phyloP scores from a whole-genome alignment of 2,888 invertebrate species.

The Caenorhabditis panamensis region DNA sequence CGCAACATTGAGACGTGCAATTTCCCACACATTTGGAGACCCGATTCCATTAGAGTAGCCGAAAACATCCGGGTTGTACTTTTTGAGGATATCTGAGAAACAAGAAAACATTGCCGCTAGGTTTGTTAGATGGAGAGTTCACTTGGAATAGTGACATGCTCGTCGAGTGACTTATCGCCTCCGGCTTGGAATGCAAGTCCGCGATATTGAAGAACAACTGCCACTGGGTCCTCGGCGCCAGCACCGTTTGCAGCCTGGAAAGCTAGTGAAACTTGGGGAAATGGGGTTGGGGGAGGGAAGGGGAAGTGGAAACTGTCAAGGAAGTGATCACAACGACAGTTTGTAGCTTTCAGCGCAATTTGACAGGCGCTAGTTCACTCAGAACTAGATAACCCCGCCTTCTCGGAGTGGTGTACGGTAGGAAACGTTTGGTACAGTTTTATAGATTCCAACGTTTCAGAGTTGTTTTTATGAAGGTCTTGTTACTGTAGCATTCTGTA shows the following conservation, averaged over 20 bases:
- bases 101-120: neutral
- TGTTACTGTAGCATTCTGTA: too few species aligned
- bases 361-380: too few species aligned
- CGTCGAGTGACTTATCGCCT: conserved; percentile 71
- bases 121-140: too few species aligned
- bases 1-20: conserved; percentile 68
- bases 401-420: too few species aligned
- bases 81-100: conserved; percentile 85
- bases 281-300: neutral
- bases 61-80: conserved; percentile 86
- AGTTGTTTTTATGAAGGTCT: too few species aligned
- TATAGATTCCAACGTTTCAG: too few species aligned
- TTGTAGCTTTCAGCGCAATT: too few species aligned
- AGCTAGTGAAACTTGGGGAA: neutral
- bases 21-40: conserved; percentile 70
- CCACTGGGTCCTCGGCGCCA: conserved; percentile 72
- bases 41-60: conserved; percentile 88
- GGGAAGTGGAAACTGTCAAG: neutral
- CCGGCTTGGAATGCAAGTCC: conserved; percentile 75
- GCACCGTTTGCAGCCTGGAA: conserved; percentile 72
- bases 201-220: conserved; percentile 72
- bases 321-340: too few species aligned
- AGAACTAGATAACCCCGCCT: too few species aligned
- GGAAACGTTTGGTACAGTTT: too few species aligned
- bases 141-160: conserved; percentile 76